Base-by-base conservation (phyloP, 2,888 invertebrate species). In the Dryobotodes eremita region DNA sequence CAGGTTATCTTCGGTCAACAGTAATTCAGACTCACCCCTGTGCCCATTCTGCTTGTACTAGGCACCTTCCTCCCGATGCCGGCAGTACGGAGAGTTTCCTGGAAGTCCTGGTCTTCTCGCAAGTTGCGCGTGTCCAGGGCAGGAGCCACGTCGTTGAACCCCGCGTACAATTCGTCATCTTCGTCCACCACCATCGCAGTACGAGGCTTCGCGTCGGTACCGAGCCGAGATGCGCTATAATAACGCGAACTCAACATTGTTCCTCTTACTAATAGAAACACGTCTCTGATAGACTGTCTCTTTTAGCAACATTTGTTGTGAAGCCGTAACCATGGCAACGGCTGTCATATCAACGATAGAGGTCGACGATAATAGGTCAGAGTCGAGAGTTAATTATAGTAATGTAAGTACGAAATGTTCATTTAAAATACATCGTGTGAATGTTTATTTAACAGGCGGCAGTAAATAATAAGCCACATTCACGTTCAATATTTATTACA, bases 21-120 rank as follows among this genome's bases (percentile, higher is more conserved):
- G 55, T 69, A 73, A 75, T 26, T 59, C 6, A 53, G 6, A 91
- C 94, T 91, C 80, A 96, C 97, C 92, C 96, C 96, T 0, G 97
- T 97, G 2, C 95, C 96, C 93, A 94, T 93, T 23, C 96, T 91
- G 90, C 97, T 97, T 88, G 98, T 91, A 90, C 97, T 97, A 89
- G 98, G 98, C 83, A 97, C 97, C 73, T 98, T 98, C 89, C 98
- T 95, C 70, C 98, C 97, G 31, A 98, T 98, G 90, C 98, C 98
- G 85, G 98, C 98, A 2, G 97, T 98, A 87, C 97, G 97, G n/a
- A 98, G 97, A 20, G 98, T 98, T 93, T 98, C 98, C 93, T 98
- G 98, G 90, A 98, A 98, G 50, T 97, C 97, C 86, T 98, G 97
- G 93, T 98, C 98, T 88, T 98, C 97, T 72, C 98, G 97, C 81